A percentile compares a stretch with the other conserved stretches of the same genome.
Conservation (phyloP, 2,888 invertebrate species). For the Tetragnatha montana region DNA sequence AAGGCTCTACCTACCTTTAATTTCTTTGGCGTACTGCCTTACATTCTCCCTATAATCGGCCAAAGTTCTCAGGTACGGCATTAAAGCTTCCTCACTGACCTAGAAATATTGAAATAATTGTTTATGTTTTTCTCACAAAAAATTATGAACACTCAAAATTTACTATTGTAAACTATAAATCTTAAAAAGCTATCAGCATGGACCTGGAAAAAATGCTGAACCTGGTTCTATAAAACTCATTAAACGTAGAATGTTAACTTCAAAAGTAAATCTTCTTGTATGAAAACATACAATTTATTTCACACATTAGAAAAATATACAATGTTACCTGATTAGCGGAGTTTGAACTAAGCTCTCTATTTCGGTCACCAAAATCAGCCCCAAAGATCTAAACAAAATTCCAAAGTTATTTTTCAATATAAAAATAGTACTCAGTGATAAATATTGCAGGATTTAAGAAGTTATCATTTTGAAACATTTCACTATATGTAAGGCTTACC, state of each 20-base stretch:
- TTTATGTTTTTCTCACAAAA: neutral
- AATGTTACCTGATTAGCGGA: conserved; percentile 27
- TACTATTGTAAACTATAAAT: neutral
- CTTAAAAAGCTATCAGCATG: neutral
- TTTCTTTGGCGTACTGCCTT: conserved; percentile 82
- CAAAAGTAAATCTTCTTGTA: neutral
- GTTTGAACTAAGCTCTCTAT: conserved; percentile 50
- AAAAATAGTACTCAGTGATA: neutral
- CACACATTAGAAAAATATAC: too few species aligned
- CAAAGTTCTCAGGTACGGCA: conserved; percentile 91
- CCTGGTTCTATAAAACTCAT: too few species aligned
- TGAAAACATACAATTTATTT: neutral
- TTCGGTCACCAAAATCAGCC: conserved; percentile 39
- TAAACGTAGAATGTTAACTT: too few species aligned
- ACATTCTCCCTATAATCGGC: conserved; percentile 90
- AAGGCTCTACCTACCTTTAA: conserved; percentile 74
- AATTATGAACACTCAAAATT: neutral
- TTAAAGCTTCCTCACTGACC: conserved; percentile 83
- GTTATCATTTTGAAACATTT: neutral
- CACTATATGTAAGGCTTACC: too few species aligned
- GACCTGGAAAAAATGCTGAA: too few species aligned
- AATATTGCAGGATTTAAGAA: neutral
- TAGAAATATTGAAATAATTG: conserved; percentile 13
- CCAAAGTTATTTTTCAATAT: neutral
- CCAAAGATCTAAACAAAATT: conserved; percentile 60